Conservation (phyloP, 2,797 vertebrate genomes). For the Sylvilagus floridanus region DNA sequence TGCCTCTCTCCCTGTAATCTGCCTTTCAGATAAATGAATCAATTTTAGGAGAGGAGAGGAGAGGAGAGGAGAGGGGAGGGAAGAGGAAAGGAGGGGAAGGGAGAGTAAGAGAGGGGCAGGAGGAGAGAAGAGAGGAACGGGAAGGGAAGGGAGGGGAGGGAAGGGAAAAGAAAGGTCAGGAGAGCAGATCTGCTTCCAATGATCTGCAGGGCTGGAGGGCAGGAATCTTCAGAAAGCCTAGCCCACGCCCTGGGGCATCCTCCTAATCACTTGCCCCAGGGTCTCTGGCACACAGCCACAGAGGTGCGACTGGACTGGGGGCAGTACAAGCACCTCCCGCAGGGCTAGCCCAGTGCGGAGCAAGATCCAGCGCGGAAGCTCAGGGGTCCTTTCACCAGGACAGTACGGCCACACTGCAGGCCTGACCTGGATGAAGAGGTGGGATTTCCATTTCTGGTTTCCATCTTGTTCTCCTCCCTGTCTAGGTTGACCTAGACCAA, state of each 20-base stretch:
- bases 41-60: no score
- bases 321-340: not conserved
- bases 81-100: no score
- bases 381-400: not conserved
- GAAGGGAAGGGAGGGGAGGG: no score
- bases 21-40: no score
- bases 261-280: not conserved
- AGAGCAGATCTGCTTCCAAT: no score
- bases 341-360: no score
- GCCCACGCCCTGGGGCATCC: not conserved
- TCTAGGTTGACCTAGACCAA: not conserved
- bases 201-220: not conserved
- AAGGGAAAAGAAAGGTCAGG: no score
- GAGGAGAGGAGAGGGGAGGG: no score
- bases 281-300: not conserved
- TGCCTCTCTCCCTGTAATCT: no score
- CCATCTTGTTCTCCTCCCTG: not conserved
- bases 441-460: constrained; percentile 10
- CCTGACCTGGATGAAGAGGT: not conserved
- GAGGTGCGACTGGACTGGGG: not conserved
- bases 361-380: rapidly evolving
- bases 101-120: no score
- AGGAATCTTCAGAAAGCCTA: not conserved
- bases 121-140: no score
- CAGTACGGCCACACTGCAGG: not conserved